Base-by-base conservation (phyloP, 2,888 invertebrate species). In the Sinotaia quadrata region DNA sequence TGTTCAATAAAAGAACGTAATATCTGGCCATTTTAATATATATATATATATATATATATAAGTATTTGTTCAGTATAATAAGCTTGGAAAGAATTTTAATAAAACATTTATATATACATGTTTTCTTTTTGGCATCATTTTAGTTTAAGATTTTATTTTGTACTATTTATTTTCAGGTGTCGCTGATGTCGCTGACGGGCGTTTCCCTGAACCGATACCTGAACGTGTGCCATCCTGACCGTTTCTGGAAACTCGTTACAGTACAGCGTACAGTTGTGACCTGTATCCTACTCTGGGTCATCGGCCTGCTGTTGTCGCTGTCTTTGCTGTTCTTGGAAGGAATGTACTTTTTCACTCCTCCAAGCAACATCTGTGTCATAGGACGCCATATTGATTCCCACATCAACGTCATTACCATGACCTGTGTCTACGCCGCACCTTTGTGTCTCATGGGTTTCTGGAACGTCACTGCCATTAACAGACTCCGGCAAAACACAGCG, bases 201-300 rank as follows among this genome's bases (percentile, higher is more conserved):
- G 61, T 68, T 56, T 54, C 67, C 33, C 24, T 68, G 21, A 68
- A 68, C 60, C 67, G 67, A 31, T 68, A 68, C 61, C 51, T 61
- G 33, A 51, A 61, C 52, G 67, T 68, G 2, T 68, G 67, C 18
- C 61, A 68, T 34, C 15, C 7, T 41, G 44, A 29, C 51, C 36
- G 60, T 21, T 68, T 61, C 61, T 21, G 2, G 47, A 62, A 59
- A 18, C 15, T 31, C 54, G 37, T 69, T 36, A 58, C 69, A 31
- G 33, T 47, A 4, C 49, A 15, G 18, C 49, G 47, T 36, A 59
- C 69, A 24, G 4, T 63, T 4, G n/a, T 44, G 15, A 18, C 15
- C 21, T 63, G 63, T 29, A 34, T 52, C 27, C 10, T 36, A 15
- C 31, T 47, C 33, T 69, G 69, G 65, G 29, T 58, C 15, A 12